Evolutionary conservation across 1,140 invertebrate species (phyloP).

Genomic region (Leguminivora glycinivorella): DNA sequence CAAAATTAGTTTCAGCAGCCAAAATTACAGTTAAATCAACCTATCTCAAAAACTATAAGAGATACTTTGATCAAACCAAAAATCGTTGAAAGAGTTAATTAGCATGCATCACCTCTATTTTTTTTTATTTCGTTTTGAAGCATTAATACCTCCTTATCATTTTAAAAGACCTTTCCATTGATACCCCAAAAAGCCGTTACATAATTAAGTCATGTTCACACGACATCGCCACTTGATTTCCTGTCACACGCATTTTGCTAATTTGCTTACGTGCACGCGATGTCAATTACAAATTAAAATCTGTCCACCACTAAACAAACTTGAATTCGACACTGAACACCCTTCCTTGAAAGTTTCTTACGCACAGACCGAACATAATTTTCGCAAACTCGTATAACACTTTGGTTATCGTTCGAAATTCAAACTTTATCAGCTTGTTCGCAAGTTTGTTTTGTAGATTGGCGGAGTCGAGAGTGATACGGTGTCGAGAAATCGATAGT

Average conservation of each 20-base stretch:
- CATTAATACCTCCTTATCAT: no score
- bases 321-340: conserved; percentile 19
- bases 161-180: no score
- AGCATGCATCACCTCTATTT: no score
- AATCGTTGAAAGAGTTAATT: no score
- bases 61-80: no score
- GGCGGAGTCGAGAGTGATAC: background rate
- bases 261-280: conserved; percentile 9
- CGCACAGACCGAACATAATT: background rate
- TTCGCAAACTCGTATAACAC: background rate
- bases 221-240: conserved; percentile 4
- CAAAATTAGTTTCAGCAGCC: background rate
- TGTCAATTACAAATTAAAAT: conserved; percentile 6
- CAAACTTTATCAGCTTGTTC: background rate
- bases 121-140: background rate
- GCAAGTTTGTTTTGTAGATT: background rate
- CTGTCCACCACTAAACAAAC: conserved; percentile 3
- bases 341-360: conserved; percentile 25
- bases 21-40: no score
- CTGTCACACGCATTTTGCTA: conserved; percentile 2
- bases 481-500: background rate
- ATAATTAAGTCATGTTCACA: conserved; percentile 2
- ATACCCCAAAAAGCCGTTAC: no score
- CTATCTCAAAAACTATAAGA: no score
- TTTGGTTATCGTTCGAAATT: background rate